These are phyloP conservation scores for Perdita meconis DNA, from an alignment of 2,888 invertebrate species.

Conservation along the genomic window DNA sequence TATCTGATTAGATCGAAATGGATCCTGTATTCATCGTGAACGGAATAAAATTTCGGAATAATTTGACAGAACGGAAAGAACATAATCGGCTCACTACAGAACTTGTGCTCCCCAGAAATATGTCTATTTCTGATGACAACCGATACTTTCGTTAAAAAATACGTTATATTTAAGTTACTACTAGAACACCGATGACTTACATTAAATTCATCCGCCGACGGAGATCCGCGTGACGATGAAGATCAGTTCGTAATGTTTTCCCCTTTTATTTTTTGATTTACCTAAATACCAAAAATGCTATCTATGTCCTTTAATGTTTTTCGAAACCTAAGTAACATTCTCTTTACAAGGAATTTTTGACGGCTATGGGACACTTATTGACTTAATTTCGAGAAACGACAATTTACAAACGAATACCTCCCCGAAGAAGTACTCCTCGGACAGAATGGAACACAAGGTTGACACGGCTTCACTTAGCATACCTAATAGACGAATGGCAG, in stretches of 20 bases:
- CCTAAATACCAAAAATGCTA: background rate
- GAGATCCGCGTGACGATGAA: slow-evolving; percentile 24
- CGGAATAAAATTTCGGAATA: slow-evolving; percentile 2
- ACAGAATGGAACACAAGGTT: slow-evolving; percentile 10
- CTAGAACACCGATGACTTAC: slow-evolving; percentile 52
- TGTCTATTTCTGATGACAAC: slow-evolving; percentile 46
- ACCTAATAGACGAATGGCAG: slow-evolving; percentile 63
- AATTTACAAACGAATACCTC: slow-evolving; percentile 38
- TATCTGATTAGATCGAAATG: too few species aligned
- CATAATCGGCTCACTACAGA: slow-evolving; percentile 40
- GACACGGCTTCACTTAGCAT: slow-evolving; percentile 6
- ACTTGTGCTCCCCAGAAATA: slow-evolving; percentile 56
- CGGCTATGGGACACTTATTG: slow-evolving; percentile 38
- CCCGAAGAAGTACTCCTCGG: slow-evolving; percentile 17
- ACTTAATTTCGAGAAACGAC: slow-evolving; percentile 47
- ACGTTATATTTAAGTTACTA: slow-evolving; percentile 45
- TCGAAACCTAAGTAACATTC: slow-evolving; percentile 14
- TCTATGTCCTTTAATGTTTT: background rate
- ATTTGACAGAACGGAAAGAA: background rate
- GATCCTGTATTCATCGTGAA: background rate
- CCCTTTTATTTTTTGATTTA: slow-evolving; percentile 3
- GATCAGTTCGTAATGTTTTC: slow-evolving; percentile 20
- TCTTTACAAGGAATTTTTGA: slow-evolving; percentile 12
- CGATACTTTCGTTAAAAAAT: slow-evolving; percentile 36
- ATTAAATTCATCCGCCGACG: slow-evolving; percentile 43